These are phyloP conservation scores for Drosophila niveifrons DNA, from an alignment of 2,888 invertebrate species.

Conservation along the genomic window DNA sequence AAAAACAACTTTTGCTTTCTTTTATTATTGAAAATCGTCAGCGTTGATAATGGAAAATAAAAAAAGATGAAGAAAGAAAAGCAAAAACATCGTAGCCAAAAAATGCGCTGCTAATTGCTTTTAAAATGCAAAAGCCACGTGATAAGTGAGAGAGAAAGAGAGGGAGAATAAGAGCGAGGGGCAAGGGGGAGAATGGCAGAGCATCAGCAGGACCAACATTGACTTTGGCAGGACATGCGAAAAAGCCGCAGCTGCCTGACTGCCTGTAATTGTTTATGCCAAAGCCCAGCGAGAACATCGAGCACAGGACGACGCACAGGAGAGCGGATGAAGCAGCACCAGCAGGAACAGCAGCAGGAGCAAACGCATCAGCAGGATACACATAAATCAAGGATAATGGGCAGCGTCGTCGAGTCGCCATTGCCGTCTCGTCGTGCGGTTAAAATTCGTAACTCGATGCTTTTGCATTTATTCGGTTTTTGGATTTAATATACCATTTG, in stretches of 20 bases:
- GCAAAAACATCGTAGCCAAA: conserved; percentile 62
- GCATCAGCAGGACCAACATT: conserved; percentile 68
- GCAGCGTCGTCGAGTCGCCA: conserved; percentile 72
- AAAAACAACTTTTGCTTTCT: conserved; percentile 55
- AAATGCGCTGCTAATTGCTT: conserved; percentile 80
- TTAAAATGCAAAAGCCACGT: conserved; percentile 76
- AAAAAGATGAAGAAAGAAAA: conserved; percentile 37
- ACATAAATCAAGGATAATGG: conserved; percentile 80
- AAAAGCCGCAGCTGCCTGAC: conserved; percentile 72
- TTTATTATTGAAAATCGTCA: conserved; percentile 75
- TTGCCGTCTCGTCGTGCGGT: conserved; percentile 58
- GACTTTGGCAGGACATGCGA: conserved; percentile 71
- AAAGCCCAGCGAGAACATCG: conserved; percentile 49
- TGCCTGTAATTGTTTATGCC: conserved; percentile 74
- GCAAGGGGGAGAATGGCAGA: conserved; percentile 12
- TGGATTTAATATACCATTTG: conserved; percentile 30
- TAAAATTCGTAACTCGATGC: conserved; percentile 78
- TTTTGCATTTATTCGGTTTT: conserved; percentile 65
- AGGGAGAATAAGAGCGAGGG: neutral
- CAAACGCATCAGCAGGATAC: conserved; percentile 68
- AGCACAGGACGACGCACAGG: conserved; percentile 33
- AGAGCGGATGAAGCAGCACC: conserved; percentile 25
- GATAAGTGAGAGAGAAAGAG: conserved; percentile 14
- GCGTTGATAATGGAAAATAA: conserved; percentile 27
- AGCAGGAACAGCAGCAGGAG: conserved; percentile 36